Evolutionary conservation across 2,888 invertebrate genomes (phyloP).

Genomic region (Sabellastarte sp.): DNA sequence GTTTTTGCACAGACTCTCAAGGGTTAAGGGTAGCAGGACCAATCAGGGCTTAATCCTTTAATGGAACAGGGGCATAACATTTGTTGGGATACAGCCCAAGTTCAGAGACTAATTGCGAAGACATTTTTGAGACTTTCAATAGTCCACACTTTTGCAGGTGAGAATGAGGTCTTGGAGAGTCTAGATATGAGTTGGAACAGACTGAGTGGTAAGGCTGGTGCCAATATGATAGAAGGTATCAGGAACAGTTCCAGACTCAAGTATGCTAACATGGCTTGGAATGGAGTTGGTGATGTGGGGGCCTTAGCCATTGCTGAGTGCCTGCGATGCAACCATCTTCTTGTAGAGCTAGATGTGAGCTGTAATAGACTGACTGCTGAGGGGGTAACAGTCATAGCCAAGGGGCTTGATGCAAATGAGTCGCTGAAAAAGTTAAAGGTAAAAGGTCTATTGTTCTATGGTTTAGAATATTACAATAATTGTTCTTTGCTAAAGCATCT

Average conservation of each 20-base stretch:
- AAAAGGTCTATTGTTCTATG: background rate
- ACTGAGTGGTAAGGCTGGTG: conserved; percentile 33
- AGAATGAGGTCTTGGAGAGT: conserved; percentile 60
- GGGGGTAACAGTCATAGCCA: conserved; percentile 50
- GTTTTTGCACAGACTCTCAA: too few species aligned
- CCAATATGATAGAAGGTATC: conserved; percentile 32
- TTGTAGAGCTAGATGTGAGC: conserved; percentile 37
- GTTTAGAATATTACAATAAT: background rate
- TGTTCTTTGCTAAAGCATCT: too few species aligned
- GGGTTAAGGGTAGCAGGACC: too few species aligned
- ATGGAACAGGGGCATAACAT: too few species aligned
- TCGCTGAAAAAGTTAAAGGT: conserved; percentile 59
- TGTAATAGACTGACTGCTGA: conserved; percentile 34
- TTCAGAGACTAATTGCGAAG: too few species aligned
- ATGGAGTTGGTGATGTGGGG: conserved; percentile 60
- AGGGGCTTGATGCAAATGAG: conserved; percentile 60
- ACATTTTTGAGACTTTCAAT: too few species aligned
- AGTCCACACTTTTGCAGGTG: conserved; percentile 49
- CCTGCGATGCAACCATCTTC: conserved; percentile 48
- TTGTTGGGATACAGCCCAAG: too few species aligned
- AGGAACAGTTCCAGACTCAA: conserved; percentile 37
- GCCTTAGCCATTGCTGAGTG: conserved; percentile 35
- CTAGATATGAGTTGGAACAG: conserved; percentile 58
- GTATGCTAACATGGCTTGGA: conserved; percentile 62
- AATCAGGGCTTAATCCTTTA: too few species aligned